Percentiles rank a stretch among this genome's conserved stretches.
Evolutionary conservation across 2,797 vertebrate genomes (phyloP).

Genomic region (Pangasius sanitwongsei): DNA sequence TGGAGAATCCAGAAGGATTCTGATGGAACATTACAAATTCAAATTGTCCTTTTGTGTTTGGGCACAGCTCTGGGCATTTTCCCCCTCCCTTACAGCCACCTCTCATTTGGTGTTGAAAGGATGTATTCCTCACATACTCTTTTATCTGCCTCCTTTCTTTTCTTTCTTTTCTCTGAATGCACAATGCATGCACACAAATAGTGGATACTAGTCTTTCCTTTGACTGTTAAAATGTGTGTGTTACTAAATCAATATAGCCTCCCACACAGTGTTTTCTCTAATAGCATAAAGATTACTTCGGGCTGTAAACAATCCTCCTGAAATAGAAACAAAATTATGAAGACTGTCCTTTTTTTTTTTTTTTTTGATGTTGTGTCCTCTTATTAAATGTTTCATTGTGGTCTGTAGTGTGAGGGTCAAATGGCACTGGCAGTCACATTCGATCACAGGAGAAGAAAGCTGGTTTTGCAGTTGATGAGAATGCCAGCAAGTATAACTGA

Average conservation of each 20-base stretch:
- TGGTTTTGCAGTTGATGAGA: background rate
- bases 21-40: conserved; percentile 57
- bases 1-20: conserved; percentile 55
- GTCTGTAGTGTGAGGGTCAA: background rate
- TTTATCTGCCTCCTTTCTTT: conserved; percentile 8
- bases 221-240: conserved; percentile 39
- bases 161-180: conserved; percentile 22
- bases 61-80: conserved; percentile 48
- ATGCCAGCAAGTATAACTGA: background rate
- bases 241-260: conserved; percentile 39
- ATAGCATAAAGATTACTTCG: conserved; percentile 23
- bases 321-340: background rate
- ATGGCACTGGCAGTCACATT: background rate
- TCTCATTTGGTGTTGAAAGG: conserved; percentile 35
- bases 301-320: conserved; percentile 5
- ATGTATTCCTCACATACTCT: background rate
- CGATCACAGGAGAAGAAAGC: background rate
- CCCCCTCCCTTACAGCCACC: conserved; percentile 17
- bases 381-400: conserved; percentile 2
- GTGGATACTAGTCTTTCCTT: conserved; percentile 23
- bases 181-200: conserved; percentile 34
- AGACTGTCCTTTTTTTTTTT: background rate
- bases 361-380: background rate
- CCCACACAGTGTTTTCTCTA: conserved; percentile 17
- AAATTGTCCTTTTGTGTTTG: conserved; percentile 60